These are phyloP conservation scores for Agrotis ipsilon DNA, from an alignment of 2,888 invertebrate genomes.

Conservation along the genomic window DNA sequence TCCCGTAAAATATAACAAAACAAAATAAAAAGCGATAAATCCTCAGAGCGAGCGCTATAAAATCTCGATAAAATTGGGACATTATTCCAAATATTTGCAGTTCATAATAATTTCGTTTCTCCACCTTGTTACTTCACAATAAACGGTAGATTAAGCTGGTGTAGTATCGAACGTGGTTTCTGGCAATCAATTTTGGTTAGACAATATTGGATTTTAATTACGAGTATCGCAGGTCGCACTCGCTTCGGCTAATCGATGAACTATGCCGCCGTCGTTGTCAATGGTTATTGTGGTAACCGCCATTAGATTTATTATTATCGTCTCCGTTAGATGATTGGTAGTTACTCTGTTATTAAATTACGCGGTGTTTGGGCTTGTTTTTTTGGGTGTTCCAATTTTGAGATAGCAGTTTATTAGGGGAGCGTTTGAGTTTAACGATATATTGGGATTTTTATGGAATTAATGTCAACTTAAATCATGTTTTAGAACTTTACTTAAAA, in stretches of 20 bases:
- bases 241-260: constrained; percentile 79
- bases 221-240: constrained; percentile 82
- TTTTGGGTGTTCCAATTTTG: constrained; percentile 10
- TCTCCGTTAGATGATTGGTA: constrained; percentile 56
- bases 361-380: constrained; percentile 19
- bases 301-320: constrained; percentile 73
- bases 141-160: constrained; percentile 70
- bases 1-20: constrained; percentile 33
- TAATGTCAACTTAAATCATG: constrained; percentile 2
- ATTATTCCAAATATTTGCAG: constrained; percentile 62
- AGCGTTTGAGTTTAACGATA: constrained; percentile 12
- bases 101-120: constrained; percentile 64
- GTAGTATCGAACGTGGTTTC: constrained; percentile 74
- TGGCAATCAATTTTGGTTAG: constrained; percentile 90
- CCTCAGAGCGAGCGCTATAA: constrained; percentile 33
- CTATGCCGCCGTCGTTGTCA: constrained; percentile 75
- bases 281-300: constrained; percentile 73
- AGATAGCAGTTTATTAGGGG: constrained; percentile 11
- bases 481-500: constrained; percentile 18
- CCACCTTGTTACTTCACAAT: constrained; percentile 61
- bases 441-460: constrained; percentile 19
- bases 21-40: constrained; percentile 51
- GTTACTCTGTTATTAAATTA: constrained; percentile 55
- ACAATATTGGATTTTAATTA: constrained; percentile 91
- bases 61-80: constrained; percentile 61